A percentile compares a stretch with the other conserved stretches of the same genome.
These are phyloP conservation scores for Heliconius congener DNA, from an alignment of 1,140 invertebrate genomes.

Conservation along the genomic window DNA sequence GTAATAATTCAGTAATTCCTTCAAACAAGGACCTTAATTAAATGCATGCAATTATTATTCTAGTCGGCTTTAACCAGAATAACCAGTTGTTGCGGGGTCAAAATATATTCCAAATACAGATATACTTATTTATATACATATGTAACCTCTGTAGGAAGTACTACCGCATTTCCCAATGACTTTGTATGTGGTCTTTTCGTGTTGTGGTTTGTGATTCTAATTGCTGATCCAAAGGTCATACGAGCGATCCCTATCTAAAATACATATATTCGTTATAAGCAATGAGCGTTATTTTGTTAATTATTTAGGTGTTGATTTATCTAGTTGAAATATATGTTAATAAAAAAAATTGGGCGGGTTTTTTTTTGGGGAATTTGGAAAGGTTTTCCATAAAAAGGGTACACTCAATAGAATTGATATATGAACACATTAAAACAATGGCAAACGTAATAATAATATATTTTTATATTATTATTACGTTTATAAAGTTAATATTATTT, in stretches of 20 bases:
- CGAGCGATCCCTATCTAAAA: background rate
- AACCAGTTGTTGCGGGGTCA: slow-evolving; percentile 22
- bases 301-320: too few species aligned
- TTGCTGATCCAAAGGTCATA: background rate
- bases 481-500: too few species aligned
- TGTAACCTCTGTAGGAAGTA: slow-evolving; percentile 20
- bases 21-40: background rate
- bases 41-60: slow-evolving; percentile 14
- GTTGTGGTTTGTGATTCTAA: background rate
- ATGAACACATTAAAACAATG: too few species aligned
- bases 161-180: slow-evolving; percentile 23
- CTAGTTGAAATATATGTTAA: too few species aligned
- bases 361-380: too few species aligned
- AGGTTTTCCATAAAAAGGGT: too few species aligned
- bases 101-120: slow-evolving; percentile 5
- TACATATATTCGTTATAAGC: background rate
- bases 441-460: too few species aligned
- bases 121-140: background rate
- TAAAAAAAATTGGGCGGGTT: too few species aligned
- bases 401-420: too few species aligned
- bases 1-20: background rate
- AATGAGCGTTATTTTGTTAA: too few species aligned
- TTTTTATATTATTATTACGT: too few species aligned
- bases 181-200: background rate
- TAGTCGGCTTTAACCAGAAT: slow-evolving; percentile 15